Evolutionary conservation across 2,888 invertebrate species (phyloP).

Genomic region (Dicranocentrus wangi): DNA sequence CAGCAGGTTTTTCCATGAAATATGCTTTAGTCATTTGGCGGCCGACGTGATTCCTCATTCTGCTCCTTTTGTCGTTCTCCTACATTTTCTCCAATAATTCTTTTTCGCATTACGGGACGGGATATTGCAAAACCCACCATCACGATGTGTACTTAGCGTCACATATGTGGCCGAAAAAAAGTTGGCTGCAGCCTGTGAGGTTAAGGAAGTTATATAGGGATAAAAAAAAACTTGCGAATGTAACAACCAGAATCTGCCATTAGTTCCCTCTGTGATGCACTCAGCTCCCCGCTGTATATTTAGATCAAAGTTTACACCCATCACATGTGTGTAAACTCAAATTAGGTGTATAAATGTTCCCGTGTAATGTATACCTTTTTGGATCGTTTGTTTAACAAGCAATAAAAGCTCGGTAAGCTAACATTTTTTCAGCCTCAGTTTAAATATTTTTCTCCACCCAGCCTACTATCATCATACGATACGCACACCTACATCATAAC

Average conservation of each 20-base stretch:
- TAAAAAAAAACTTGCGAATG: too few species aligned
- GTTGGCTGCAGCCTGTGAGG: too few species aligned
- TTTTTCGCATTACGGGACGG: background rate
- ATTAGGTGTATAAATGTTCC: too few species aligned
- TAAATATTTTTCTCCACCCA: too few species aligned
- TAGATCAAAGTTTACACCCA: background rate
- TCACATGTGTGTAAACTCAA: conserved; percentile 13
- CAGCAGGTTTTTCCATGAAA: conserved; percentile 2
- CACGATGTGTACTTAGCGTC: too few species aligned
- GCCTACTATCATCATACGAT: background rate
- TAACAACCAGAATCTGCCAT: too few species aligned
- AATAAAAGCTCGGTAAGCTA: conserved; percentile 40
- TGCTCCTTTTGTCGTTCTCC: background rate
- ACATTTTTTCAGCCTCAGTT: conserved; percentile 9
- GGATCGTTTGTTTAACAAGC: conserved; percentile 39
- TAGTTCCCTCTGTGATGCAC: too few species aligned
- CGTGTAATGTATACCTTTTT: background rate
- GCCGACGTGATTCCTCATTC: conserved; percentile 21
- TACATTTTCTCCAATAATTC: background rate
- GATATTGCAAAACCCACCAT: too few species aligned
- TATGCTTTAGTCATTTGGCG: conserved; percentile 15
- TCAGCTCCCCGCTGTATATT: conserved; percentile 23
- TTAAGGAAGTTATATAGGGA: too few species aligned
- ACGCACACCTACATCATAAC: background rate
- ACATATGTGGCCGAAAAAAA: too few species aligned